These are phyloP conservation scores for Homalodisca vitripennis DNA, from an alignment of 1,140 invertebrate species.

Conservation along the genomic window DNA sequence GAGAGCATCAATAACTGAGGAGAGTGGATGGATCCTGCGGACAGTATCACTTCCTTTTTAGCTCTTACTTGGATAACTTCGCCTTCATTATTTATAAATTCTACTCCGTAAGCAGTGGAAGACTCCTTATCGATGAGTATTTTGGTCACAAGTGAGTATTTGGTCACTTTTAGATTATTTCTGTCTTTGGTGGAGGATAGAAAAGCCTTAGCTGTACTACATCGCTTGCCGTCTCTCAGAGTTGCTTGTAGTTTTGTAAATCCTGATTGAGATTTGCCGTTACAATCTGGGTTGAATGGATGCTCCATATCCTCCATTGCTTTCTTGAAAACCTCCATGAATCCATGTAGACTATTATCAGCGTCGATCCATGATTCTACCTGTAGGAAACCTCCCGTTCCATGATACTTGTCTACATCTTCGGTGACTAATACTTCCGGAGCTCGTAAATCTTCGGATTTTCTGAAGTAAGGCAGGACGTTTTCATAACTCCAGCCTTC, in stretches of 20 bases:
- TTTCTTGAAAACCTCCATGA: conserved; percentile 53
- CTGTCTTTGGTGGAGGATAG: not conserved
- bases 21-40: conserved; percentile 30
- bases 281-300: not conserved
- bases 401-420: not conserved
- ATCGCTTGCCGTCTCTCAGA: conserved; percentile 7
- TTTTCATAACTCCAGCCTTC: conserved; percentile 68
- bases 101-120: conserved; percentile 1
- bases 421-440: not conserved
- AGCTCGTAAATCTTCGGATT: conserved; percentile 72
- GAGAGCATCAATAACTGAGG: conserved; percentile 33
- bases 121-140: not conserved
- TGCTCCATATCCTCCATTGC: conserved; percentile 51
- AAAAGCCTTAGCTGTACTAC: not conserved
- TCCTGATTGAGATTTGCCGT: not conserved
- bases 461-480: conserved; percentile 78
- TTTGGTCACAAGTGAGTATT: conserved; percentile 2
- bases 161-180: not conserved
- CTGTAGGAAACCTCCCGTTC: not conserved
- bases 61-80: not conserved
- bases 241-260: not conserved
- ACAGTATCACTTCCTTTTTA: conserved; percentile 11
- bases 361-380: conserved; percentile 54
- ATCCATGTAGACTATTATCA: conserved; percentile 49
- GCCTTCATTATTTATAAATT: not conserved